Base-by-base conservation (phyloP, 2,888 invertebrate species). In the Drosophila mimetica region DNA sequence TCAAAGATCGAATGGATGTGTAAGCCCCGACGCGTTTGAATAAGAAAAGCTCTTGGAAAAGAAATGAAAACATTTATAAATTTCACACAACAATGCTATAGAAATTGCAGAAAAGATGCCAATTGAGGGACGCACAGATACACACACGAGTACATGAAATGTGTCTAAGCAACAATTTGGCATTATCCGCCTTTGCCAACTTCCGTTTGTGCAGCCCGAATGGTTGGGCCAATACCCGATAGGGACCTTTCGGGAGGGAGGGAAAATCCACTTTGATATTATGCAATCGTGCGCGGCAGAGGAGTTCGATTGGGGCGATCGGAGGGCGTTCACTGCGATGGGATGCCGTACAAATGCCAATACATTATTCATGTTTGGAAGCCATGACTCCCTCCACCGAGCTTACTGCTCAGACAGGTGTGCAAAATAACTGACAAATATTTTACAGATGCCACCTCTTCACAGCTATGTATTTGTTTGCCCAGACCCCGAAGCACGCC, bases 371-470 rank as follows among this genome's bases (percentile, higher is more conserved):
- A 80, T 77, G 75, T 58, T 67, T 41, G 46, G 42, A 48, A 52
- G 42, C 34, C 50, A 76, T 65, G 58, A 52, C 64, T 70, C 46
- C 42, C n/a, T n/a, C n/a, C n/a, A n/a, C n/a, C n/a, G n/a, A n/a
- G 47, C 41, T 28, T 53, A 44, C 34, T 79, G 74, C 67, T 59
- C 85, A 85, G 86, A 82, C 82, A 87, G 87, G 87, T 87, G 87
- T 87, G 86, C 79, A 85, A 85, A 87, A 87, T 85, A 79, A 60
- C 69, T 76, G 87, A 71, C 66, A 76, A 76, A 86, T 81, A 76
- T 77, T 84, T 86, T 50, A 86, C 85, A 79, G 74, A 60, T 86
- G 71, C 66, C 76, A 58, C 71, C 44, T 51, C 47, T 71, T 75
- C 65, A 30, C 51, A 69, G 64, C 51, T 72, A 60, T 30, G 4